Evolutionary conservation across 2,888 invertebrate species (phyloP).

Genomic region (Beris morrisii): DNA sequence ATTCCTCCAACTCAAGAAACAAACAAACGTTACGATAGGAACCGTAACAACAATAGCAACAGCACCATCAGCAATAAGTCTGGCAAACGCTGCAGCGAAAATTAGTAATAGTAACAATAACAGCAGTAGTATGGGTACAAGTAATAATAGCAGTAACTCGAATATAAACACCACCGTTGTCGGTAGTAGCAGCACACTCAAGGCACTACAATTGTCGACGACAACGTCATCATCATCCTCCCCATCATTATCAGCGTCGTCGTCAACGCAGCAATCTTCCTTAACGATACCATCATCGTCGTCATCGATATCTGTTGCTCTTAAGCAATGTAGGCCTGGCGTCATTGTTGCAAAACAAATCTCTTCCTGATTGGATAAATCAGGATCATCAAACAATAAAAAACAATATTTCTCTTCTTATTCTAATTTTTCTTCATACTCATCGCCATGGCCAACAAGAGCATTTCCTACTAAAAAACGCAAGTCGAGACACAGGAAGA

Average conservation of each 20-base stretch:
- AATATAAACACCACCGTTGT: slow-evolving; percentile 25
- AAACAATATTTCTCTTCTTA: slow-evolving; percentile 17
- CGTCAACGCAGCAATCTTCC: slow-evolving; percentile 30
- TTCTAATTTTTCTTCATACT: slow-evolving; percentile 26
- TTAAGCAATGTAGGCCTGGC: slow-evolving; percentile 78
- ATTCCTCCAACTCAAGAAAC: slow-evolving; percentile 64
- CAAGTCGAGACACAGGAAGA: slow-evolving; percentile 15
- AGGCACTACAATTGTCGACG: slow-evolving; percentile 14
- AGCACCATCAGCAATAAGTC: slow-evolving; percentile 43
- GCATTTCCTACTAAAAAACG: slow-evolving; percentile 21
- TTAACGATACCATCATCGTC: slow-evolving; percentile 34
- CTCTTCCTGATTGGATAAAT: slow-evolving; percentile 65
- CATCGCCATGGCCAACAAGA: slow-evolving; percentile 11
- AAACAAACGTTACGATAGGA: slow-evolving; percentile 41
- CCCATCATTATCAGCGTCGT: slow-evolving; percentile 38
- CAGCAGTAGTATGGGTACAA: slow-evolving; percentile 40
- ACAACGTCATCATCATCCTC: background rate
- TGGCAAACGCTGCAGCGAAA: slow-evolving; percentile 36
- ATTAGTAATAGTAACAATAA: slow-evolving; percentile 38
- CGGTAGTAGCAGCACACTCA: slow-evolving; percentile 19
- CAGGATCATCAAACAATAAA: slow-evolving; percentile 21
- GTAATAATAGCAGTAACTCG: slow-evolving; percentile 45
- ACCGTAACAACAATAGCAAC: slow-evolving; percentile 48
- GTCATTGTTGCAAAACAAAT: slow-evolving; percentile 87
- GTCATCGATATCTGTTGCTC: slow-evolving; percentile 48